Evolutionary conservation across 1,140 invertebrate genomes (phyloP).

Genomic region (Polypedilum pembai): DNA sequence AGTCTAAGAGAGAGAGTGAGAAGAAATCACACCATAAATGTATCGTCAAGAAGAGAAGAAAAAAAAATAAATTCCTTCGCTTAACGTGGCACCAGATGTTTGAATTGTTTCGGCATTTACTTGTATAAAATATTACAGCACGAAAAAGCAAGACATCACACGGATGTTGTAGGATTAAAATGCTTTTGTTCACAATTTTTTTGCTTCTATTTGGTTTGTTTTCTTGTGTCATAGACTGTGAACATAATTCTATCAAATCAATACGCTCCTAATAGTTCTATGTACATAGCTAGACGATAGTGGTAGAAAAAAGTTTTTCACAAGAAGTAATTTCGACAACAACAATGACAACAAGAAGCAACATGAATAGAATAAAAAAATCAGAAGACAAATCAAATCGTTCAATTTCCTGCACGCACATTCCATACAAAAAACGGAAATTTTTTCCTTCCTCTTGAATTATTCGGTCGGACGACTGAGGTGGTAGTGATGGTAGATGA

Average conservation of each 20-base stretch:
- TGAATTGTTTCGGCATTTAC: not conserved
- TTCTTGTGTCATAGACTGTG: too few relatives aligned
- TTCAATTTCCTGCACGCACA: slow-evolving; percentile 28
- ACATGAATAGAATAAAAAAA: not conserved
- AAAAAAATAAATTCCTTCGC: not conserved
- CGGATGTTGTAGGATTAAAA: too few relatives aligned
- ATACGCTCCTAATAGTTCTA: too few relatives aligned
- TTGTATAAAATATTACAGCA: too few relatives aligned
- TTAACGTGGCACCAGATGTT: slow-evolving; percentile 23
- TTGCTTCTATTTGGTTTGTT: too few relatives aligned
- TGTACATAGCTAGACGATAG: too few relatives aligned
- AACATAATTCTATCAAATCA: too few relatives aligned
- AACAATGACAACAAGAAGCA: not conserved
- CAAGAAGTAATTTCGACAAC: not conserved
- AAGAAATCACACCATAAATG: not conserved
- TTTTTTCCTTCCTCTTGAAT: not conserved
- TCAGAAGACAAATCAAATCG: slow-evolving; percentile 27
- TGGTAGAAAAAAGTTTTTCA: not conserved
- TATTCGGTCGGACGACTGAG: not conserved
- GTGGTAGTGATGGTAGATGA: too few relatives aligned
- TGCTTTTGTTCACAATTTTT: too few relatives aligned
- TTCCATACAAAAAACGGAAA: slow-evolving; percentile 1
- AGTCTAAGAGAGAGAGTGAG: too few relatives aligned
- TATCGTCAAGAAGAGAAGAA: not conserved
- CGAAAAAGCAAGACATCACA: too few relatives aligned